Evolutionary conservation across 35 echinoderm and acorn worm genomes (phyloP).

Genomic region (Antedon bifida): DNA sequence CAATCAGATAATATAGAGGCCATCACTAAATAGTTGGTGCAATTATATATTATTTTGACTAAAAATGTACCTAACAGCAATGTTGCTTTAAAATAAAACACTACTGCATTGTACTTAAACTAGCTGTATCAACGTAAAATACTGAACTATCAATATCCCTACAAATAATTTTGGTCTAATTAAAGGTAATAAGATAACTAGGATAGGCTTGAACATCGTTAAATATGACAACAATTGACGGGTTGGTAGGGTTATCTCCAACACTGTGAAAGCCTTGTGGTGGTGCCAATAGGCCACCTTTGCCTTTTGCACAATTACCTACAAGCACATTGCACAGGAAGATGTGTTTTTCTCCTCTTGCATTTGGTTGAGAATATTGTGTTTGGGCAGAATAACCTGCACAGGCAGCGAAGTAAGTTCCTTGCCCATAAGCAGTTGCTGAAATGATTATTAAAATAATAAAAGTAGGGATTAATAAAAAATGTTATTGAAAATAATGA

Average conservation of each 20-base stretch:
- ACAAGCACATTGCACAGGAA: conserved; percentile 13
- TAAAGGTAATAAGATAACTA: conserved; percentile 26
- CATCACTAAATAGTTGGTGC: no score
- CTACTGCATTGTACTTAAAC: no score
- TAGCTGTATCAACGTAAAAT: no score
- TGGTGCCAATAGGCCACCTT: neutral
- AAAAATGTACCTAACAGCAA: no score
- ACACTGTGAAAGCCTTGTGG: conserved; percentile 22
- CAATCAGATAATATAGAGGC: no score
- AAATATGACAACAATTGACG: conserved; percentile 19
- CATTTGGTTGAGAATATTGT: conserved; percentile 13
- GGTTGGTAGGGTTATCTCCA: conserved; percentile 3
- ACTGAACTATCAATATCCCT: no score
- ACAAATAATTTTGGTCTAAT: no score
- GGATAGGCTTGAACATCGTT: conserved; percentile 40
- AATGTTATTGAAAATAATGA: no score
- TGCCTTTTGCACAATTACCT: conserved; percentile 12
- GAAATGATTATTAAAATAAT: neutral
- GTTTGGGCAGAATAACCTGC: conserved; percentile 14
- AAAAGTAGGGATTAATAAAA: no score
- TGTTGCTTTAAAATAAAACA: no score
- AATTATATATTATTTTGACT: no score
- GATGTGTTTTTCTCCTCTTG: conserved; percentile 7
- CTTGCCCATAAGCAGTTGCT: conserved; percentile 19
- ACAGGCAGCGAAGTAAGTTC: conserved; percentile 26